phyloP scores from a whole-genome alignment of 2,113 vertebrate genomes.

The Oryctolagus cuniculus region DNA sequence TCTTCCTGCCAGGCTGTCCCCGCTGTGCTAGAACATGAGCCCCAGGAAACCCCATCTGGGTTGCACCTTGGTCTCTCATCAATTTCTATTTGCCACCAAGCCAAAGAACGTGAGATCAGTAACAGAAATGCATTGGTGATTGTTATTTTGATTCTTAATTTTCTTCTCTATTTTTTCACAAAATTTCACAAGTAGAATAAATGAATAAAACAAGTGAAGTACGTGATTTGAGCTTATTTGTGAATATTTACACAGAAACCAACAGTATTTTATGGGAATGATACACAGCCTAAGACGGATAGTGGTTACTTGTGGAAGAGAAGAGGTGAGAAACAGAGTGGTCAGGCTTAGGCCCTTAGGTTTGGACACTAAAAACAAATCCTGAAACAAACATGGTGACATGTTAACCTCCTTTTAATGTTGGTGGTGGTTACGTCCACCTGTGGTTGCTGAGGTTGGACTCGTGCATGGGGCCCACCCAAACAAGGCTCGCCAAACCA shows the following conservation, averaged over 20 bases:
- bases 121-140: neutral
- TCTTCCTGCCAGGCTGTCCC: too few species aligned
- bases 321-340: neutral
- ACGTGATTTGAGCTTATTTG: neutral
- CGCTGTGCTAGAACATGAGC: too few species aligned
- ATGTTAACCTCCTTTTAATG: neutral
- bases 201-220: neutral
- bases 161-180: neutral
- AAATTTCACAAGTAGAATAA: neutral
- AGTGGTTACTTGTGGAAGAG: neutral
- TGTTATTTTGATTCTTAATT: neutral
- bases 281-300: neutral
- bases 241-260: neutral
- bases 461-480: accelerated
- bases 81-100: too few species aligned
- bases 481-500: accelerated
- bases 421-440: accelerated
- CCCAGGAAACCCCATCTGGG: too few species aligned
- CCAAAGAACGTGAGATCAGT: too few species aligned
- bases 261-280: too few species aligned
- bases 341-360: neutral
- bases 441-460: accelerated
- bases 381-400: neutral
- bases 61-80: too few species aligned
- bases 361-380: neutral